These are phyloP conservation scores for Adelges cooleyi DNA, from an alignment of 1,140 invertebrate genomes.

Conservation along the genomic window DNA sequence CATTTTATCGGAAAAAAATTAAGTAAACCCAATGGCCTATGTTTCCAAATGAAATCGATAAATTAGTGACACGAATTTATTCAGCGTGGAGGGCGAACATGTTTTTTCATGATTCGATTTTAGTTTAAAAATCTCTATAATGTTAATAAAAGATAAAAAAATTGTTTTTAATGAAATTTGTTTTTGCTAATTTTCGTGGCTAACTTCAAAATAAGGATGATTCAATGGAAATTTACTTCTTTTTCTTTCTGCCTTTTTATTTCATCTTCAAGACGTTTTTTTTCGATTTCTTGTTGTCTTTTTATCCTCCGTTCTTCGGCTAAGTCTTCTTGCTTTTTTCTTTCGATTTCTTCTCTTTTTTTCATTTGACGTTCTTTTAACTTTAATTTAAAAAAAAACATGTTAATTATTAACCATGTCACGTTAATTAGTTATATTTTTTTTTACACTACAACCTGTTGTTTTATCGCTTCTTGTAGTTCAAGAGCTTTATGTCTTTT, in stretches of 20 bases:
- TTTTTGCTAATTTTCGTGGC: too few relatives aligned
- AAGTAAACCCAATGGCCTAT: too few relatives aligned
- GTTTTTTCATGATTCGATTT: too few relatives aligned
- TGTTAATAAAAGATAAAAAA: too few relatives aligned
- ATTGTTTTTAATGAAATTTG: too few relatives aligned
- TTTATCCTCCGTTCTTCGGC: constrained; percentile 52
- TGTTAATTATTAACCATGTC: neutral
- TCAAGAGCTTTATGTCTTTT: constrained; percentile 56
- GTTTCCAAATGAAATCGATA: too few relatives aligned
- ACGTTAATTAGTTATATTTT: neutral
- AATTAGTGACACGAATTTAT: too few relatives aligned
- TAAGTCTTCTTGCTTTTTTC: constrained; percentile 48
- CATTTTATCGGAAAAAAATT: too few relatives aligned
- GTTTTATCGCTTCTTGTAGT: constrained; percentile 57
- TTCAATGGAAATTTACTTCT: constrained; percentile 36
- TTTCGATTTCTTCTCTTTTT: constrained; percentile 47
- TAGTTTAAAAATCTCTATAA: too few relatives aligned
- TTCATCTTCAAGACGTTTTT: constrained; percentile 42
- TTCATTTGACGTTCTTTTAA: constrained; percentile 55
- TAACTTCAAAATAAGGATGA: too few relatives aligned
- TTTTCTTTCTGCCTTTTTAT: constrained; percentile 38
- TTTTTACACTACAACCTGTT: constrained; percentile 41
- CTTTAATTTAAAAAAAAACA: constrained; percentile 31
- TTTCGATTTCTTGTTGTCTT: constrained; percentile 52
- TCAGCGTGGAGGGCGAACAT: too few relatives aligned